Evolutionary conservation across 2,888 invertebrate genomes (phyloP).

Genomic region (Dynastes grantii): DNA sequence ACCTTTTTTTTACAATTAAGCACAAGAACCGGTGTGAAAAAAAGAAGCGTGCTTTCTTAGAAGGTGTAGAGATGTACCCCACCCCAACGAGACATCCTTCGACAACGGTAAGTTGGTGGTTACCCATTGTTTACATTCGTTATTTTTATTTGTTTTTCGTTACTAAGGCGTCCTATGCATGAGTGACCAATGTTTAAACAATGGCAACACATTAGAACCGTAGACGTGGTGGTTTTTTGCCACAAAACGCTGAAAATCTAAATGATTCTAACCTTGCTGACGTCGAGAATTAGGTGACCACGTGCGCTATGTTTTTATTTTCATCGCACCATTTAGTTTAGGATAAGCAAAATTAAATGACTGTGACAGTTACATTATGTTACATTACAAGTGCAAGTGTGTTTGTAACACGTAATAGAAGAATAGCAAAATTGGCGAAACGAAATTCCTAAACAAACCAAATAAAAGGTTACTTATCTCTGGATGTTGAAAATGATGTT

Average conservation of each 20-base stretch:
- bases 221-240: slow-evolving; percentile 14
- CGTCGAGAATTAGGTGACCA: slow-evolving; percentile 14
- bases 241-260: neutral
- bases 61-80: slow-evolving; percentile 77
- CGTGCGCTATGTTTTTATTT: slow-evolving; percentile 36
- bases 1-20: slow-evolving; percentile 30
- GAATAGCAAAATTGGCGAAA: too few species aligned
- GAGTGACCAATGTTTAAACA: neutral
- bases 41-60: slow-evolving; percentile 49
- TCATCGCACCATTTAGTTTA: neutral
- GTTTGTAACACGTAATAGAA: neutral
- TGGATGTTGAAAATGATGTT: too few species aligned
- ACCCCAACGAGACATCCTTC: slow-evolving; percentile 84
- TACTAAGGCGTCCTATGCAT: neutral
- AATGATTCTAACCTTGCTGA: slow-evolving; percentile 34
- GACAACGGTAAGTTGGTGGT: slow-evolving; percentile 77
- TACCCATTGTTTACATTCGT: slow-evolving; percentile 2
- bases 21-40: slow-evolving; percentile 33
- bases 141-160: slow-evolving; percentile 17
- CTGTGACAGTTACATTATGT: neutral
- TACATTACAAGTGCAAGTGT: slow-evolving; percentile 1
- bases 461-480: too few species aligned
- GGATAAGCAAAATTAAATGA: neutral
- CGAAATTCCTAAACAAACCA: too few species aligned
- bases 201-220: neutral